Evolutionary conservation across 1,140 invertebrate genomes (phyloP).

Genomic region (Brachionus angularis): DNA sequence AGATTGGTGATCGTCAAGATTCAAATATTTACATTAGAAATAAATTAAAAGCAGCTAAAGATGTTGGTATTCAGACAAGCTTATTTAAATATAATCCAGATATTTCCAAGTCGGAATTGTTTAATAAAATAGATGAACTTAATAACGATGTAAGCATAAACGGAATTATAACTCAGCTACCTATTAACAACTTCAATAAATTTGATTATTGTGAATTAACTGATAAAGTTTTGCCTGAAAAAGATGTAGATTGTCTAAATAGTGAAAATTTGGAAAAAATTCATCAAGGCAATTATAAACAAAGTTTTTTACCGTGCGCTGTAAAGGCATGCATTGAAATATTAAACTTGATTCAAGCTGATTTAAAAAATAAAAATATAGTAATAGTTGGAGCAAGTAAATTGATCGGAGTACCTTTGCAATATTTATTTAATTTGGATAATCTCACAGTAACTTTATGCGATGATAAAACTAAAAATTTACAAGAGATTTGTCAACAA

Average conservation of each 20-base stretch:
- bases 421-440: constrained; percentile 51
- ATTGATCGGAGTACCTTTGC: constrained; percentile 90
- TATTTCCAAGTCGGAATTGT: constrained; percentile 58
- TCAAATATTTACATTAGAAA: constrained; percentile 98
- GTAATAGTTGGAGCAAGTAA: constrained; percentile 93
- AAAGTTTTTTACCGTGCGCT: constrained; percentile 82
- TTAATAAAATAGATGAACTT: constrained; percentile 70
- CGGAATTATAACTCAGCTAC: constrained; percentile 91
- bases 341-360: constrained; percentile 67
- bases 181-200: constrained; percentile 72
- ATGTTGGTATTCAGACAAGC: constrained; percentile 79
- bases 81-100: constrained; percentile 67
- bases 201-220: constrained; percentile 82
- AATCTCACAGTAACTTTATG: constrained; percentile 92
- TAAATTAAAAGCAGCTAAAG: constrained; percentile 85
- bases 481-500: constrained; percentile 64
- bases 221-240: constrained; percentile 74
- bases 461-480: constrained; percentile 84
- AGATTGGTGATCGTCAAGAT: constrained; percentile 87
- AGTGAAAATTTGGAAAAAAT: constrained; percentile 80
- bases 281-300: constrained; percentile 67
- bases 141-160: constrained; percentile 79
- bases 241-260: constrained; percentile 95
- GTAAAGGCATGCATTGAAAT: constrained; percentile 86
- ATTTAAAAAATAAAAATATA: constrained; percentile 75